Percentiles rank a stretch among this genome's conserved stretches.
These are phyloP conservation scores for Halictus ligatus DNA, from an alignment of 2,888 invertebrate species.

Conservation along the genomic window DNA sequence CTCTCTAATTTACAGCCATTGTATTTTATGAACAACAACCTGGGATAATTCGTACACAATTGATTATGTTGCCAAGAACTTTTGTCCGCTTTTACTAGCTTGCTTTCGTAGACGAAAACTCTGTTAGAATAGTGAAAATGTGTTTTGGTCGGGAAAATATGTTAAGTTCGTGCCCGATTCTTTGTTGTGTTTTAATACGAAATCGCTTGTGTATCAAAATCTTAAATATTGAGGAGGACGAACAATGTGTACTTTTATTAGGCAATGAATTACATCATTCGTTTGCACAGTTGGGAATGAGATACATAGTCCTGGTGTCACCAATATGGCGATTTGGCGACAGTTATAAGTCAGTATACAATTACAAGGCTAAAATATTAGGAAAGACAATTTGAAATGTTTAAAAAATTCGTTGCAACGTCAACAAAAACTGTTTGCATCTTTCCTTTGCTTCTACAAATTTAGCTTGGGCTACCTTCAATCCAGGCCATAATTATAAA, in stretches of 20 bases:
- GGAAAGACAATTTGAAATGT: neutral
- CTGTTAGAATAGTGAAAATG: neutral
- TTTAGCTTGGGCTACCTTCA: neutral
- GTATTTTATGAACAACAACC: neutral
- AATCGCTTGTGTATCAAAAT: neutral
- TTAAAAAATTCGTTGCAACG: neutral
- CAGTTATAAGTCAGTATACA: neutral
- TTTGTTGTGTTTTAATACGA: neutral
- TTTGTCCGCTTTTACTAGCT: neutral
- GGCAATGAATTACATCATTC: neutral
- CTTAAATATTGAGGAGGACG: neutral
- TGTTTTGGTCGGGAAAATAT: neutral
- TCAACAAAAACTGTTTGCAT: neutral
- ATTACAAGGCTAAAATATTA: neutral
- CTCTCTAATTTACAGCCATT: neutral
- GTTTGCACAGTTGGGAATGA: neutral
- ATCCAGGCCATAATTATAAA: neutral
- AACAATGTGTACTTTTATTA: neutral
- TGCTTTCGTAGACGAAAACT: neutral
- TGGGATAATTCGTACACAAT: neutral
- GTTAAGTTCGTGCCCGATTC: neutral
- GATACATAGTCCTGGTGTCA: neutral
- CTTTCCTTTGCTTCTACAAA: neutral
- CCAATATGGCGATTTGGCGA: neutral
- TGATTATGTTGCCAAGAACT: neutral